Conservation (phyloP, 2,888 invertebrate genomes). For the Drosophila affinis region DNA sequence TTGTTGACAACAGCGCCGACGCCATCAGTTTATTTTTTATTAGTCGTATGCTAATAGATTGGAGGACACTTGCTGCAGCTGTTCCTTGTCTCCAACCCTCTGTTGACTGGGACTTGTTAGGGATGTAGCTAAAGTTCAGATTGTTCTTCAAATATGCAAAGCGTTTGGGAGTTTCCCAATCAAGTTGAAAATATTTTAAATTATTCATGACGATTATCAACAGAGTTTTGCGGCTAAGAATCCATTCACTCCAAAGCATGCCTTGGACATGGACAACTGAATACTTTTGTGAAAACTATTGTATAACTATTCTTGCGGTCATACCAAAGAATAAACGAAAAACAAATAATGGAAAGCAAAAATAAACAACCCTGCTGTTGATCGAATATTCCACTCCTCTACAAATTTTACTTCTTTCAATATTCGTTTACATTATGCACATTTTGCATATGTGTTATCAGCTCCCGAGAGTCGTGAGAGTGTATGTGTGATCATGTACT, state of each 20-base stretch:
- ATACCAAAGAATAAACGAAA: background rate
- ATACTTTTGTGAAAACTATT: too few relatives aligned
- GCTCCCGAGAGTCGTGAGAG: too few relatives aligned
- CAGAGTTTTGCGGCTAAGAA: background rate
- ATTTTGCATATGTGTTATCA: too few relatives aligned
- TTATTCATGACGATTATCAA: background rate
- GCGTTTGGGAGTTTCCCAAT: background rate
- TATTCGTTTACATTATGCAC: constrained; percentile 44
- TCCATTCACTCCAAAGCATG: background rate
- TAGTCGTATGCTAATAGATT: constrained; percentile 75
- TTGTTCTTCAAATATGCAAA: constrained; percentile 27
- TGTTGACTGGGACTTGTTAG: constrained; percentile 17
- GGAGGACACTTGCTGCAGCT: constrained; percentile 54
- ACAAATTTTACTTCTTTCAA: constrained; percentile 31
- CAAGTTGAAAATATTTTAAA: constrained; percentile 2
- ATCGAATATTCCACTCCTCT: too few relatives aligned
- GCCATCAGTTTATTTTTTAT: constrained; percentile 69
- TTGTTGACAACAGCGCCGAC: constrained; percentile 59
- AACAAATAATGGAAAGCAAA: background rate
- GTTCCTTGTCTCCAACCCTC: constrained; percentile 23
- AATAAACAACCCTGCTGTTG: background rate
- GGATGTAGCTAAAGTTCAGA: constrained; percentile 26
- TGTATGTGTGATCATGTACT: too few relatives aligned
- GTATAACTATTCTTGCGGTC: constrained; percentile 4
- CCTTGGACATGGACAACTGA: constrained; percentile 1